Evolutionary conservation across 2,888 invertebrate genomes (phyloP), one percentile per base, ranked within the genome.

Genomic region (Cyclophora albipunctata): DNA sequence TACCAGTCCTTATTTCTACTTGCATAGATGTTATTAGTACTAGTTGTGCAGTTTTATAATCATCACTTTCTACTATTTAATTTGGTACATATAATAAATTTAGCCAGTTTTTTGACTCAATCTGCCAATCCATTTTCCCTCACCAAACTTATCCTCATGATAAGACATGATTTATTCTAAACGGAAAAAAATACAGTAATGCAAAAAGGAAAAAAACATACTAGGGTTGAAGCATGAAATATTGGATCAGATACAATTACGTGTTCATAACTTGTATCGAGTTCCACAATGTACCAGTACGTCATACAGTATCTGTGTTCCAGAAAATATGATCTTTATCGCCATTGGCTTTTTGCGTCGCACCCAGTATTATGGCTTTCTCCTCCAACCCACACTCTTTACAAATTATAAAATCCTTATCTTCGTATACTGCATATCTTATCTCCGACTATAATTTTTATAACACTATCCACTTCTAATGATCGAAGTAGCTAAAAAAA

Each of bases 311-410:
- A 50, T 41, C 50, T 45, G 33, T 42, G 46, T 53, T 53, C 42
- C 48, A 49, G 51, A 57, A 52, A 34, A 42, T 44, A 50, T 7
- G 43, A 53, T 51, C 49, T 49, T 42, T 49, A 48, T 46, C 47
- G 5, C 4, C 37, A 5, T 42, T 46, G 33, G n/a, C 43, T 49
- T 52, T 55, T 51, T 45, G 52, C 54, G 20, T 45, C 34, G 35
- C 3, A 5, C 37, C 37, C 37, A 20, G 2, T 5, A 37, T 20
- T 42, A n/a, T 35, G 42, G 42, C 58, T 58, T 60, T 59, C 58
- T 60, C 59, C 59, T 63, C 62, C 58, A 53, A 66, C 45, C 53
- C 69, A 67, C 64, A 71, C 69, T 50, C 52, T 55, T 51, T 56
- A 57, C 57, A 54, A 52, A 56, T 54, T 48, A 52, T 49, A 54